Percentiles rank a stretch among this genome's conserved stretches.
Evolutionary conservation across 2,797 vertebrate species (phyloP).

Genomic region (Betta splendens): DNA sequence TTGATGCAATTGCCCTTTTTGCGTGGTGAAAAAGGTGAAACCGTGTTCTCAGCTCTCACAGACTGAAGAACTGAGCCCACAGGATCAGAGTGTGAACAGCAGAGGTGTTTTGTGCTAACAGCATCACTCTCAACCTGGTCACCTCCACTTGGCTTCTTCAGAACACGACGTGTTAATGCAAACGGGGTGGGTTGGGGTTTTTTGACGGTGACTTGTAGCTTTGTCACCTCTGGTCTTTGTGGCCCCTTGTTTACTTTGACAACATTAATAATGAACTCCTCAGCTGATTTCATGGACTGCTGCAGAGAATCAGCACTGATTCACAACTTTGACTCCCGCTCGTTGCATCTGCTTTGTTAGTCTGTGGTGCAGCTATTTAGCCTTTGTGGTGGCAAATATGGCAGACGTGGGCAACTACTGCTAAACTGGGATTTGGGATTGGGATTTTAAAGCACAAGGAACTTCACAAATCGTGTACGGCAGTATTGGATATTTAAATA

Average conservation of each 20-base stretch:
- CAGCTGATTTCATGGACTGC: constrained; percentile 55
- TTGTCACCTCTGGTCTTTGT: constrained; percentile 48
- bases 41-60: too few species aligned
- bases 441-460: too few species aligned
- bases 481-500: too few species aligned
- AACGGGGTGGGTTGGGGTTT: constrained; percentile 46
- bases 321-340: not conserved
- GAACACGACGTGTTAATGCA: too few species aligned
- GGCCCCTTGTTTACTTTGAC: constrained; percentile 17
- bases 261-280: constrained; percentile 45
- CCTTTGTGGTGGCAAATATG: not conserved
- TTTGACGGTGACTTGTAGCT: constrained; percentile 43
- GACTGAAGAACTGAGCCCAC: too few species aligned
- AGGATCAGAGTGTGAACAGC: too few species aligned
- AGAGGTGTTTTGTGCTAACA: too few species aligned
- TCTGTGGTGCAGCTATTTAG: not conserved
- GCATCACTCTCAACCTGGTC: too few species aligned
- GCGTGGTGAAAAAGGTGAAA: not conserved
- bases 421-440: too few species aligned
- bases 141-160: too few species aligned
- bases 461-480: too few species aligned
- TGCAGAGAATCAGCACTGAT: constrained; percentile 44
- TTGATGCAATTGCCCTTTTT: not conserved
- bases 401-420: not conserved
- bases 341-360: constrained; percentile 12